Conservation (phyloP, 2,113 vertebrate species). For the Synodontis membranacea region DNA sequence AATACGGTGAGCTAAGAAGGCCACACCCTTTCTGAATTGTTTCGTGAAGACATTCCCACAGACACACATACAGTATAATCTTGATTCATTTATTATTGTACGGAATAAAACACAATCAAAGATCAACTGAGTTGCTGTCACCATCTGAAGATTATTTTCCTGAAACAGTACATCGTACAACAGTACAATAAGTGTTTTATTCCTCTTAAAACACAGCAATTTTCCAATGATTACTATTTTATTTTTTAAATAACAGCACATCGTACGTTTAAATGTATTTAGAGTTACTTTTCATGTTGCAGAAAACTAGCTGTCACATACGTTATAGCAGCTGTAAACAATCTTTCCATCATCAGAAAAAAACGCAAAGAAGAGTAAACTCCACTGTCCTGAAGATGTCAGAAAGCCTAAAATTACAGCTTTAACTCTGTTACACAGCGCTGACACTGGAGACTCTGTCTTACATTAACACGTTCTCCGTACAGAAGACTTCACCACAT, state of each 20-base stretch:
- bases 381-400: too few relatives aligned
- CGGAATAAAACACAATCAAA: too few relatives aligned
- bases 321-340: neutral
- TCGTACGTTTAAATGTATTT: neutral
- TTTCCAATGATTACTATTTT: neutral
- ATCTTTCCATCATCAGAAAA: neutral
- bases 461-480: neutral
- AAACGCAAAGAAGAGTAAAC: neutral
- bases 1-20: neutral
- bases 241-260: neutral
- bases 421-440: too few relatives aligned
- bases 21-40: neutral
- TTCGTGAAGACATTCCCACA: neutral
- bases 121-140: neutral
- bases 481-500: neutral
- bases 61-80: neutral
- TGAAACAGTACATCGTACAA: neutral
- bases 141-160: neutral
- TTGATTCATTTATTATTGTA: neutral
- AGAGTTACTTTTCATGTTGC: neutral
- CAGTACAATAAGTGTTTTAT: neutral
- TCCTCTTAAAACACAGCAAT: neutral
- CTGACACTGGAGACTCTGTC: too few relatives aligned
- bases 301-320: neutral
- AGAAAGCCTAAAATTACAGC: too few relatives aligned